Base-by-base conservation (phyloP, 2,797 vertebrate species). In the Rhyacichthys aspro region DNA sequence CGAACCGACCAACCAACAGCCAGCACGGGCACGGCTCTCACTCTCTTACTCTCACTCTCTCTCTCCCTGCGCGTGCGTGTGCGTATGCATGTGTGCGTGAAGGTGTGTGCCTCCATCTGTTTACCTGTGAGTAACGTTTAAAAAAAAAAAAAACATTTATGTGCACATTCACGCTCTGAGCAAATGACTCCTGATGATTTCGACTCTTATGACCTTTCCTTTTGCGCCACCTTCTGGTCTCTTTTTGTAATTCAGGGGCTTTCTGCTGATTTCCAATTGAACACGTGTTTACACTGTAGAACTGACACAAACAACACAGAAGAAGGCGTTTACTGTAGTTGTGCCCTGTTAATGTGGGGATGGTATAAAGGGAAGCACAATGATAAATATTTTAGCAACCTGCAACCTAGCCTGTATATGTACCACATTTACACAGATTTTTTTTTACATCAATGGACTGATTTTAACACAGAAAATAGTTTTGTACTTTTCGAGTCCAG, bases 101-200 rank as follows among this genome's bases (percentile, higher is more conserved):
- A n/a, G 33, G 15, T 9, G n/a, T 15, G 47, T n/a, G 33, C n/a
- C 47, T 57, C 67, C 61, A 58, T 75, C 75, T 70, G 55, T 67
- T 55, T 46, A 47, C 10, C 37, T 39, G 18, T 43, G 17, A 70
- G 9, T 12, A 62, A 14, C 63, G 63, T 72, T 63, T n/a, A n/a
- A n/a, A 54, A 17, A 39, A 50, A 36, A 39, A 48, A 37, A n/a
- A 59, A 43, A 38, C 61, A 45, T 49, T 18, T 11, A 11, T 32
- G 59, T 11, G 33, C 48, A 43, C 37, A 33, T n/a, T 67, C 10
- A 61, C 32, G 28, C 50, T 62, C 33, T 15, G 9, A 36, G 11
- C 36, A 36, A 12, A 23, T 28, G 41, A 33, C 11, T 14, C 6
- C 23, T 17, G 1, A 3, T 33, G 15, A 8, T 36, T 7, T 8